Evolutionary conservation across 30 jellyfish, hydroid and myxozoan species (phyloP), one percentile per base, ranked within the genome.

Genomic region (Aurelia coerulea): DNA sequence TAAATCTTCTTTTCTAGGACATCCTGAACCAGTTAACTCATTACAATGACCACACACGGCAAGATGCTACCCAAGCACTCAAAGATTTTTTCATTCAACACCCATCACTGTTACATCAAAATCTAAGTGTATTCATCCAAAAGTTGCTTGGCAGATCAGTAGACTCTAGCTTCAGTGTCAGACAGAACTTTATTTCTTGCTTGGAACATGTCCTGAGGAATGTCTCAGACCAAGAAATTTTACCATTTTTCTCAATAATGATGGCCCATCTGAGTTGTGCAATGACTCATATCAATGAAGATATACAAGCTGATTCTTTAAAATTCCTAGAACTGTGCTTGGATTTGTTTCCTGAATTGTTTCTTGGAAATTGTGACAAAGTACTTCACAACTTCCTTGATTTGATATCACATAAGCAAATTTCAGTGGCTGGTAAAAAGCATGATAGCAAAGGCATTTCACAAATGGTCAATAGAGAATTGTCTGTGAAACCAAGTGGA

Each of bases 241-340:
- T 63, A n/a, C 98, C 97, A 33, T 92, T 92, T 73, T 81, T 86
- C 79, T 69, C 93, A 59, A 41, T 92, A 1, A 78, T 92, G 29
- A 80, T 92, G 93, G 98, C 98, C 11, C 97, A 92, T 63, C 65
- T 92, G 68, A 85, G 79, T 32, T 92, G 98, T 88, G 98, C 97
- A 37, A 87, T 92, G 98, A 92, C 98, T 2, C 98, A 92, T 78
- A 92, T 92, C 33, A 92, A 92, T 80, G 96, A 84, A 12, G 98
- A 73, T 17, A 87, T 92, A 16, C 98, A 92, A 65, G n/a, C 81
- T 54, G 98, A 88, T 53, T 77, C 97, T 5, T 39, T 92, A 14
- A 68, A 69, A 15, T 51, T 92, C 41, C 32, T 92, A 41, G 96
- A 88, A 41, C 67, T 81, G 19, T 70, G 92, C 63, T 84, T 87